These are phyloP conservation scores for Cremastinae sp. DNA, from an alignment of 2,888 invertebrate species.

Conservation along the genomic window DNA sequence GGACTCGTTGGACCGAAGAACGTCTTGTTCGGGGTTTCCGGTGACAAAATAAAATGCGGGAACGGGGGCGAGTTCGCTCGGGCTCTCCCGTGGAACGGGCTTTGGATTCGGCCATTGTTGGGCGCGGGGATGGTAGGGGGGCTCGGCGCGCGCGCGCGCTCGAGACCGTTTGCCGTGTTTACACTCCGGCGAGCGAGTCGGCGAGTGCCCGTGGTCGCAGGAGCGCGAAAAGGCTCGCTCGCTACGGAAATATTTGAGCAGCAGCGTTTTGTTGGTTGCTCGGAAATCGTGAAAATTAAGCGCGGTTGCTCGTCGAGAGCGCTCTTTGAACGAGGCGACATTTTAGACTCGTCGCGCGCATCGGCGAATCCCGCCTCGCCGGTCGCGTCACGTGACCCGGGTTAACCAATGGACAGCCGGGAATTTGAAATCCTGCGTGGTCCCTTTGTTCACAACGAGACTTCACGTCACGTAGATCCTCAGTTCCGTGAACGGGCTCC, in stretches of 20 bases:
- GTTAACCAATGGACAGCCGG: conserved; percentile 81
- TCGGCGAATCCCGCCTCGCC: conserved; percentile 80
- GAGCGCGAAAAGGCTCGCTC: not conserved
- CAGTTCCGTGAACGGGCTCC: conserved; percentile 79
- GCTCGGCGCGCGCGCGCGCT: conserved; percentile 24
- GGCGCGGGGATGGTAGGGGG: conserved; percentile 65
- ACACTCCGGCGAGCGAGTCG: conserved; percentile 53
- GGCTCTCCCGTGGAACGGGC: conserved; percentile 24
- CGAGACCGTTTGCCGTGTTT: conserved; percentile 57
- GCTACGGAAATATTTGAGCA: no score
- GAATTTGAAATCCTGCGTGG: conserved; percentile 82
- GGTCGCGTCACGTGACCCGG: conserved; percentile 82
- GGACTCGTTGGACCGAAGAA: conserved; percentile 2
- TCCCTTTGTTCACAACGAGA: conserved; percentile 78
- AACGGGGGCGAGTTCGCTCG: not conserved
- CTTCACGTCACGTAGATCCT: conserved; percentile 76
- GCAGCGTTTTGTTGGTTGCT: no score
- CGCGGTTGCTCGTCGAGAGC: not conserved
- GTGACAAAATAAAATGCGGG: conserved; percentile 58
- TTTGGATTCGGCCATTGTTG: conserved; percentile 73
- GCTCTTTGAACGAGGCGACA: conserved; percentile 65
- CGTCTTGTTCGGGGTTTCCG: not conserved
- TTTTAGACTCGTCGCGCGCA: conserved; percentile 64
- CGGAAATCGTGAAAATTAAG: no score
- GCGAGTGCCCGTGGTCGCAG: conserved; percentile 24